Percentiles rank a stretch among this genome's conserved stretches.
Conservation (phyloP, 2,888 invertebrate genomes). For the Psococerastis gibbosa region DNA sequence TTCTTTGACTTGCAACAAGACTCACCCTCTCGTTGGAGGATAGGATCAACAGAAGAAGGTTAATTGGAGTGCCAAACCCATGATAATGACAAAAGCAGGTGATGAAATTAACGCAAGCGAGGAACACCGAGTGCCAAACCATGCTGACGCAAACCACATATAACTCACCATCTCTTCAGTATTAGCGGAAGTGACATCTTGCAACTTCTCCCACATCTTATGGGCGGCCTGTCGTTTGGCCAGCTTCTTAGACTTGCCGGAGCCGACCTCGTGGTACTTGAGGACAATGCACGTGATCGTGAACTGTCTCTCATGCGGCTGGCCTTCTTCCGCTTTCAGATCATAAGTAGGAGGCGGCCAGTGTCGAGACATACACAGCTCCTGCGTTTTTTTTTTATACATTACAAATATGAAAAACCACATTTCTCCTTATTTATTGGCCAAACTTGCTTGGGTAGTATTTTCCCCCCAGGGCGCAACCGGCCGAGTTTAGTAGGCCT, state of each 20-base stretch:
- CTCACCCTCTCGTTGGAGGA: too few species aligned
- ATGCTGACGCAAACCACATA: not conserved
- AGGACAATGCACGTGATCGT: constrained; percentile 79
- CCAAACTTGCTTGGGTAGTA: too few species aligned
- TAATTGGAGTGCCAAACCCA: too few species aligned
- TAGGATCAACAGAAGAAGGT: too few species aligned
- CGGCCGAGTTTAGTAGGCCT: too few species aligned
- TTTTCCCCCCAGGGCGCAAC: too few species aligned
- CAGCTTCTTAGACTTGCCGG: constrained; percentile 88
- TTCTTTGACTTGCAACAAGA: too few species aligned
- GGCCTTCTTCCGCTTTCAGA: constrained; percentile 68
- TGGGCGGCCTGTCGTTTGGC: constrained; percentile 93
- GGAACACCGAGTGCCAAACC: too few species aligned
- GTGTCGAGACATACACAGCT: constrained; percentile 88
- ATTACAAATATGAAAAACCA: not conserved
- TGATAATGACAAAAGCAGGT: too few species aligned
- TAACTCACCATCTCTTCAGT: constrained; percentile 49
- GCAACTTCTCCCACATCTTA: constrained; percentile 76
- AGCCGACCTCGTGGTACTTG: constrained; percentile 66
- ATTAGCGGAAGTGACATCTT: constrained; percentile 57
- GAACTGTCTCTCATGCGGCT: constrained; percentile 87
- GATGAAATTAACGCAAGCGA: too few species aligned
- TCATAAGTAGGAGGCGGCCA: constrained; percentile 92
- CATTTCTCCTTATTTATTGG: not conserved
- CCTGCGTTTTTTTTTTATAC: too few species aligned